These are phyloP conservation scores for Tinea pellionella DNA, from an alignment of 2,888 invertebrate species.

Conservation along the genomic window DNA sequence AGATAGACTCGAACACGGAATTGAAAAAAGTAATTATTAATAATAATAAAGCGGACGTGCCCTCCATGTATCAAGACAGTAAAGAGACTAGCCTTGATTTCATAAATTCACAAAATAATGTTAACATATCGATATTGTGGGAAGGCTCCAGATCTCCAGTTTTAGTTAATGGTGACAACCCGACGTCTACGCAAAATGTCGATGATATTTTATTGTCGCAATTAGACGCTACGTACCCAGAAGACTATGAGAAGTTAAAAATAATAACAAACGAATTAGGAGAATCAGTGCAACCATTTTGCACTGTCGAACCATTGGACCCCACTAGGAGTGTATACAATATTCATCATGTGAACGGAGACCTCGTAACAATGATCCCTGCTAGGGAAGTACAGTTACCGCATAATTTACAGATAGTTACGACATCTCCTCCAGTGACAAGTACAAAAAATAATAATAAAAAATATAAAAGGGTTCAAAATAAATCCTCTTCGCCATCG, in stretches of 20 bases:
- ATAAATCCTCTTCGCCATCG: conserved; percentile 58
- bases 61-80: conserved; percentile 68
- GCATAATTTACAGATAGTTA: conserved; percentile 67
- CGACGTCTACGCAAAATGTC: conserved; percentile 72
- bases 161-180: conserved; percentile 59
- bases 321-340: conserved; percentile 66
- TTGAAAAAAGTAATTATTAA: conserved; percentile 53
- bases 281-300: conserved; percentile 79
- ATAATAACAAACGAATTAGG: conserved; percentile 86
- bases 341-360: conserved; percentile 60
- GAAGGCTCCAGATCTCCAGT: conserved; percentile 55
- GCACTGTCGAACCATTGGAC: conserved; percentile 68
- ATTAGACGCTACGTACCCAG: conserved; percentile 76
- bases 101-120: conserved; percentile 51
- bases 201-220: conserved; percentile 78
- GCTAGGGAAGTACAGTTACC: conserved; percentile 54
- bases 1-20: conserved; percentile 48
- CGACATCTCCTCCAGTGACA: conserved; percentile 70
- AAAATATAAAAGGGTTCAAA: conserved; percentile 76
- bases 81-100: conserved; percentile 48
- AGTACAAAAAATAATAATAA: conserved; percentile 73
- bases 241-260: conserved; percentile 87
- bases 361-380: conserved; percentile 60
- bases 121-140: conserved; percentile 60
- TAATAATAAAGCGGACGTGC: conserved; percentile 58